Conservation (phyloP, 1,140 invertebrate species). For the Drosophila kurseongensis region DNA sequence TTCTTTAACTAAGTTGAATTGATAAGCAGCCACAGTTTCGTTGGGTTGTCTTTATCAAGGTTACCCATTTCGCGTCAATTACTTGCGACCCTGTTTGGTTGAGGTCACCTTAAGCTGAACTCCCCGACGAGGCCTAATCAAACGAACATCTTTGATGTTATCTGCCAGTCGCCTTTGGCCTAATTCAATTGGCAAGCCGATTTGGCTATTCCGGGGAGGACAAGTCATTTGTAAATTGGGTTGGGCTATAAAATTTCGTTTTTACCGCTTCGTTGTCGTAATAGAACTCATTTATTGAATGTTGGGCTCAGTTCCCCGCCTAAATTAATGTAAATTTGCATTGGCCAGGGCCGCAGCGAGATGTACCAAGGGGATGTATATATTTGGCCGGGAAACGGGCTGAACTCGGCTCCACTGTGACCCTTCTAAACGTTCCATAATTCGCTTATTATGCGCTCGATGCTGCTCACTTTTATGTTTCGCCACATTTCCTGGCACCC, state of each 20-base stretch:
- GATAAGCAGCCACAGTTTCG: too few relatives aligned
- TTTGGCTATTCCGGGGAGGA: slow-evolving; percentile 35
- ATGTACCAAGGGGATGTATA: not conserved
- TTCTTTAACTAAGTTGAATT: too few relatives aligned
- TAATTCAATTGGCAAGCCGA: slow-evolving; percentile 38
- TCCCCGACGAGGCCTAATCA: slow-evolving; percentile 9
- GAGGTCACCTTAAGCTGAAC: not conserved
- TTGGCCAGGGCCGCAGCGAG: slow-evolving; percentile 27
- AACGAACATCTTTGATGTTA: slow-evolving; percentile 41
- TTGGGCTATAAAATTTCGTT: slow-evolving; percentile 65
- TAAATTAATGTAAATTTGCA: slow-evolving; percentile 77
- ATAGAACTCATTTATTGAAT: slow-evolving; percentile 75
- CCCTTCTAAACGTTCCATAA: slow-evolving; percentile 80
- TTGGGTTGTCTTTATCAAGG: too few relatives aligned
- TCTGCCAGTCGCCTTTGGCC: slow-evolving; percentile 9
- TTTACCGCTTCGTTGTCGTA: slow-evolving; percentile 70
- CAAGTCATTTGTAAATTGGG: slow-evolving; percentile 68
- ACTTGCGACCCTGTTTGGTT: too few relatives aligned
- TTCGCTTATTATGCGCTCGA: slow-evolving; percentile 78
- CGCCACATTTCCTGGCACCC: slow-evolving; percentile 60
- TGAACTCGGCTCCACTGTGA: slow-evolving; percentile 30
- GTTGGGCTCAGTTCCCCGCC: slow-evolving; percentile 15
- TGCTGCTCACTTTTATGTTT: slow-evolving; percentile 77
- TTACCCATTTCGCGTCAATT: too few relatives aligned
- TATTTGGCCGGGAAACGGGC: not conserved